Conservation (phyloP, 1,140 invertebrate species). For the Pachyrhynchus sulphureomaculatus region DNA sequence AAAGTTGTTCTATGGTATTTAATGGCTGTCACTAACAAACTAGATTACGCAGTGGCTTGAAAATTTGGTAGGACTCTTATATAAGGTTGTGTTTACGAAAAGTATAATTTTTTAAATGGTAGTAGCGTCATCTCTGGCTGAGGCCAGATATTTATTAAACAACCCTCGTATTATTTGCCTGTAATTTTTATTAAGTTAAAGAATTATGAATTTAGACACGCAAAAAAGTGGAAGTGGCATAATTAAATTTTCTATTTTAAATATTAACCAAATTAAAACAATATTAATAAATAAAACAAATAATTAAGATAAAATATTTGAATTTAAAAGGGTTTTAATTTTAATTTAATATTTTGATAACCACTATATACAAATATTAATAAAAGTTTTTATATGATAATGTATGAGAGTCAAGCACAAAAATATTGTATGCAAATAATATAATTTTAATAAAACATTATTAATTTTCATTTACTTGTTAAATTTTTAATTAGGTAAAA, state of each 20-base stretch:
- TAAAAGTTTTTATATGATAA: constrained; percentile 15
- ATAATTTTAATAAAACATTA: constrained; percentile 12
- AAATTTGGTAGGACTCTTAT: too few relatives aligned
- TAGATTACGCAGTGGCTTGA: too few relatives aligned
- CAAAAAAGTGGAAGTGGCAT: too few relatives aligned
- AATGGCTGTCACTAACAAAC: too few relatives aligned
- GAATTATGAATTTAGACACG: too few relatives aligned
- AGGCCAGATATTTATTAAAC: too few relatives aligned
- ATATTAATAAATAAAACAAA: constrained; percentile 23
- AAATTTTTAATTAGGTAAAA: constrained; percentile 16
- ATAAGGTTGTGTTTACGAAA: too few relatives aligned
- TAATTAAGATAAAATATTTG: constrained; percentile 20
- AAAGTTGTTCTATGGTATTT: too few relatives aligned
- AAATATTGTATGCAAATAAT: constrained; percentile 19
- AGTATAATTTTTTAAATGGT: too few relatives aligned
- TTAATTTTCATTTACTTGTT: constrained; percentile 4
- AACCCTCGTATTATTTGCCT: too few relatives aligned
- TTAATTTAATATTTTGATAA: constrained; percentile 24
- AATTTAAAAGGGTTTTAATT: constrained; percentile 24
- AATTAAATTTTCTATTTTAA: constrained; percentile 24
- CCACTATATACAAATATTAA: constrained; percentile 15
- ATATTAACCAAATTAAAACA: constrained; percentile 21
- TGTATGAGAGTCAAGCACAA: neutral
- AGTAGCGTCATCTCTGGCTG: too few relatives aligned
- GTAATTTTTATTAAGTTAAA: too few relatives aligned